Percentiles rank a stretch among this genome's conserved stretches.
Evolutionary conservation across 2,797 vertebrate genomes (phyloP).

Genomic region (Neosilurus mollespiculum): DNA sequence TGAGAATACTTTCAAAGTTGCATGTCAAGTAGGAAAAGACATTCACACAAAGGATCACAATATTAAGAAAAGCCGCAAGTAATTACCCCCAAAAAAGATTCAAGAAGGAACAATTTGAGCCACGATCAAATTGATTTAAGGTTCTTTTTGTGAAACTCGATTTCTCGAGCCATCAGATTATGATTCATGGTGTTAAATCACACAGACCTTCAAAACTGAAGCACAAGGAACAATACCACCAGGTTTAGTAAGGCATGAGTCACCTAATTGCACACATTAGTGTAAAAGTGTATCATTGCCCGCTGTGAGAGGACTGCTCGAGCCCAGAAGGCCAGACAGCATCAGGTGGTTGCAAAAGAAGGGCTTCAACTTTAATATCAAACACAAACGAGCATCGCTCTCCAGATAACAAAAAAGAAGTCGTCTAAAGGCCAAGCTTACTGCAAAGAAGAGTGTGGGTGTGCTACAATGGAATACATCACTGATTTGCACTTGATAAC

Average conservation of each 20-base stretch:
- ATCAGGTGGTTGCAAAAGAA: slow-evolving; percentile 47
- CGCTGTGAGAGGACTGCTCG: slow-evolving; percentile 48
- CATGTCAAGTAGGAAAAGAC: background rate
- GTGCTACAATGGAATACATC: slow-evolving; percentile 25
- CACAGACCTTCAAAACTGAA: background rate
- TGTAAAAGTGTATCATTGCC: background rate
- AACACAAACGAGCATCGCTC: slow-evolving; percentile 56
- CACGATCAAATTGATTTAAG: background rate
- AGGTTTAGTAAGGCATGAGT: slow-evolving; percentile 21
- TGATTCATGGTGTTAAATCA: slow-evolving; percentile 2
- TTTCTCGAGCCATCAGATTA: background rate
- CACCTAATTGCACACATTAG: slow-evolving; percentile 32
- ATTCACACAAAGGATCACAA: background rate
- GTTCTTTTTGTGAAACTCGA: background rate
- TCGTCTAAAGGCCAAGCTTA: slow-evolving; percentile 53
- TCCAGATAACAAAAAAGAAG: slow-evolving; percentile 36
- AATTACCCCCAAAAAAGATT: background rate
- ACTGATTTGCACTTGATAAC: slow-evolving; percentile 12
- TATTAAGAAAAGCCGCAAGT: background rate
- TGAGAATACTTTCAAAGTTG: background rate
- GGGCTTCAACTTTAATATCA: slow-evolving; percentile 13
- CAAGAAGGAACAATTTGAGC: background rate
- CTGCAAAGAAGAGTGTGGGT: slow-evolving; percentile 49
- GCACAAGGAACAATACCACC: background rate
- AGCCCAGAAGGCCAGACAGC: slow-evolving; percentile 29